Conservation (phyloP, 53 echinoderm and acorn worm genomes). For the Echinarachnius parma region DNA sequence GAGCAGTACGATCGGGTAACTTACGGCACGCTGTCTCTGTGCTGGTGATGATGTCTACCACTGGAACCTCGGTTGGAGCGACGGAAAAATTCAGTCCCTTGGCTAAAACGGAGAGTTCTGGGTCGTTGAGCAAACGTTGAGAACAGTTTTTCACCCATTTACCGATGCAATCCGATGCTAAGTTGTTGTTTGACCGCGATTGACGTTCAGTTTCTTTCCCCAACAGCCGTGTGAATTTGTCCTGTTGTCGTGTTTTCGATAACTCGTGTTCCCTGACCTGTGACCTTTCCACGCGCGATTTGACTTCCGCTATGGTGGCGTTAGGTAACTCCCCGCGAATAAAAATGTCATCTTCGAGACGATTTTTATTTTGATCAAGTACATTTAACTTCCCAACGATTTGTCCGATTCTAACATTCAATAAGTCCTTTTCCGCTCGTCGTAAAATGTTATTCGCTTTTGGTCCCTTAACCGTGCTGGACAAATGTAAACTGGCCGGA, state of each 20-base stretch:
- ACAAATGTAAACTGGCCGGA: background rate
- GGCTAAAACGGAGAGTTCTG: constrained; percentile 41
- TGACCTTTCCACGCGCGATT: constrained; percentile 32
- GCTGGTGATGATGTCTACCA: constrained; percentile 38
- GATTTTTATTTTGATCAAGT: constrained; percentile 16
- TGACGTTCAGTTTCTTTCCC: background rate
- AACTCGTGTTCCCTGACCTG: constrained; percentile 46
- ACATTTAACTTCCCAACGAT: background rate
- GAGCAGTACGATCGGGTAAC: constrained; percentile 9
- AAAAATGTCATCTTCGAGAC: constrained; percentile 1
- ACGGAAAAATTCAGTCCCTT: constrained; percentile 50
- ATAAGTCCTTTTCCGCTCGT: background rate
- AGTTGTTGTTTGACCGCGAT: constrained; percentile 10
- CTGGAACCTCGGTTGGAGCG: constrained; percentile 32
- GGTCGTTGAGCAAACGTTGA: constrained; percentile 21
- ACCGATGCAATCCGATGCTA: constrained; percentile 40
- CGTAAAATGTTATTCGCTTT: constrained; percentile 26
- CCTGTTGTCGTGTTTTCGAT: constrained; percentile 44
- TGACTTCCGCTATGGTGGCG: constrained; percentile 27
- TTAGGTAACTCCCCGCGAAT: constrained; percentile 21
- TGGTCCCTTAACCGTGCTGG: constrained; percentile 5
- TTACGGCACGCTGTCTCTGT: constrained; percentile 45
- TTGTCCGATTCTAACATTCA: background rate
- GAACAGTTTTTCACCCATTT: constrained; percentile 51
- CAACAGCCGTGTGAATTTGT: constrained; percentile 35